A percentile compares a stretch with the other conserved stretches of the same genome.
These are phyloP conservation scores for Drosophila serrata DNA, from an alignment of 1,140 invertebrate species.

Conservation along the genomic window DNA sequence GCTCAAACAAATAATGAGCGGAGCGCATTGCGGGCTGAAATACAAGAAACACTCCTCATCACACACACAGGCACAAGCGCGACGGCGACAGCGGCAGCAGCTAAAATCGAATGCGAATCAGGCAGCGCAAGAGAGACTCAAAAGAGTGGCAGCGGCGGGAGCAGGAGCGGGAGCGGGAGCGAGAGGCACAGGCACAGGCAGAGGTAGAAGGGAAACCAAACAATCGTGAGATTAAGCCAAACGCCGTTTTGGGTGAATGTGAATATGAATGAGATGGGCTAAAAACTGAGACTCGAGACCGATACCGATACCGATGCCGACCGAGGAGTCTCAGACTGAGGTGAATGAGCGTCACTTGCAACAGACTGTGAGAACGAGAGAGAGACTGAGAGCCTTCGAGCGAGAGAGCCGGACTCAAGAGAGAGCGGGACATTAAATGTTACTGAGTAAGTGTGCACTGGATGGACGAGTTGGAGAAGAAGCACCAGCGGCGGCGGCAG, in stretches of 20 bases:
- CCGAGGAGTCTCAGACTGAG: conserved; percentile 46
- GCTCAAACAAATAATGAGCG: conserved; percentile 85
- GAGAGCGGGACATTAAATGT: conserved; percentile 45
- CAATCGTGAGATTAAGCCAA: conserved; percentile 84
- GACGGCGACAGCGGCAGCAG: conserved; percentile 53
- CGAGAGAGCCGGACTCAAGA: conserved; percentile 45
- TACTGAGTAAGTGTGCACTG: conserved; percentile 67
- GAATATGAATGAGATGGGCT: conserved; percentile 83
- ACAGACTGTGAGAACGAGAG: conserved; percentile 27
- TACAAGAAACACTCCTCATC: conserved; percentile 80
- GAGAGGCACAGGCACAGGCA: conserved; percentile 10
- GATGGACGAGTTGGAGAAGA: conserved; percentile 80
- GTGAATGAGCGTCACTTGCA: conserved; percentile 82
- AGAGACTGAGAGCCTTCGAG: conserved; percentile 52
- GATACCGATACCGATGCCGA: conserved; percentile 39
- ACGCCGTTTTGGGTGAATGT: conserved; percentile 84
- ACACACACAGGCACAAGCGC: conserved; percentile 57
- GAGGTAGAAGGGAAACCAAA: conserved; percentile 66
- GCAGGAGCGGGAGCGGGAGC: conserved; percentile 31
- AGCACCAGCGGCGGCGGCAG: conserved; percentile 26
- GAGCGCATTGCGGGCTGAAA: conserved; percentile 81
- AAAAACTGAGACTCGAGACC: conserved; percentile 44
- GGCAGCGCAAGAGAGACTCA: conserved; percentile 61
- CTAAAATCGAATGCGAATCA: conserved; percentile 83
- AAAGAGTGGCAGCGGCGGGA: conserved; percentile 48